Conservation (phyloP, 2,888 invertebrate species). For the Andrena trimmerana region DNA sequence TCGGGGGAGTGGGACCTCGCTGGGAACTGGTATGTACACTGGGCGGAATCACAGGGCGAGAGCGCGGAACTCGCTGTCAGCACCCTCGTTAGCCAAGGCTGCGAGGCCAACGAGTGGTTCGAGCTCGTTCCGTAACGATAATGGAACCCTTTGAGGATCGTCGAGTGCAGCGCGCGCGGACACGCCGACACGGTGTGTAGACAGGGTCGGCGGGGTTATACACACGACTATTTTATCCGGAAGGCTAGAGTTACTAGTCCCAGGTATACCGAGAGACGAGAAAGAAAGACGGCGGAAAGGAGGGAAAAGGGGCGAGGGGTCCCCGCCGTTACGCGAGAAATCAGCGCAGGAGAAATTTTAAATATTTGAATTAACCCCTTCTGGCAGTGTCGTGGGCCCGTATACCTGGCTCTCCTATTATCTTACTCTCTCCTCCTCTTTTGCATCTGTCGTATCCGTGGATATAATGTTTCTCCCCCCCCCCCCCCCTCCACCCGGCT, state of each 20-base stretch:
- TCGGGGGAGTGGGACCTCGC: conserved; percentile 6
- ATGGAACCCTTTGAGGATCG: conserved; percentile 76
- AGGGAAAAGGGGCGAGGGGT: conserved; percentile 5
- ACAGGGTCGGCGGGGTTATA: conserved; percentile 70
- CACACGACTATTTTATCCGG: conserved; percentile 72
- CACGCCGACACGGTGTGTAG: conserved; percentile 56
- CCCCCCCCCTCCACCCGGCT: conserved; percentile 52
- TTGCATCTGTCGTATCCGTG: conserved; percentile 83
- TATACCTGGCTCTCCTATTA: conserved; percentile 80
- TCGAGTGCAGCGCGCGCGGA: conserved; percentile 64
- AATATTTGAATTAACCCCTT: conserved; percentile 85
- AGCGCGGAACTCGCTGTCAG: conserved; percentile 64
- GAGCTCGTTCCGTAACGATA: conserved; percentile 75
- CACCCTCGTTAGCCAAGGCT: conserved; percentile 68
- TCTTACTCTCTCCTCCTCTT: conserved; percentile 78
- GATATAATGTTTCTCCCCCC: conserved; percentile 77
- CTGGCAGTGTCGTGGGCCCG: conserved; percentile 53
- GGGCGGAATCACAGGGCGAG: conserved; percentile 49
- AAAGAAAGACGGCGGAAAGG: conserved; percentile 1
- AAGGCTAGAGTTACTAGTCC: conserved; percentile 74
- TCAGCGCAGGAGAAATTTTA: conserved; percentile 80
- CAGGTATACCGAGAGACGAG: conserved; percentile 61
- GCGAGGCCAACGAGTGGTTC: conserved; percentile 66
- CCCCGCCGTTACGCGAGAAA: conserved; percentile 81
- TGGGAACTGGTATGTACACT: conserved; percentile 36